Base-by-base conservation (phyloP, 30 jellyfish, hydroid and myxozoan genomes). In the Turritopsis dohrnii region DNA sequence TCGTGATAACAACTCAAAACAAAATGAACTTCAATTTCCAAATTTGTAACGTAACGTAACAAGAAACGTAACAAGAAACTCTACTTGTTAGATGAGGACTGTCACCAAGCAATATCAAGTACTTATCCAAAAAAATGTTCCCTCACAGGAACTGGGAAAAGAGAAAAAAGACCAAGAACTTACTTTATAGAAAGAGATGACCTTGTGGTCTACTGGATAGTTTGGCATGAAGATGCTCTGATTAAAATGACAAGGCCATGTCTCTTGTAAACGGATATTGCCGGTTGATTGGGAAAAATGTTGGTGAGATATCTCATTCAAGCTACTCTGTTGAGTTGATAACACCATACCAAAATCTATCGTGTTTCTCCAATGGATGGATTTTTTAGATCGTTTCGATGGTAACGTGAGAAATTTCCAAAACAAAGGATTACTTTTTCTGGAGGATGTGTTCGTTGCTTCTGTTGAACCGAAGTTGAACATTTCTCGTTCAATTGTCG, bases 191-290 rank as follows among this genome's bases (percentile, higher is more conserved):
- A 13, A 41, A 41, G 60, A 41, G 60, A 41, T 41, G 13, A 41
- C 60, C 13, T 41, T 23, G 30, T 69, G 77, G 19, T 69, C 77
- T 9, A 69, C 28, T 8, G 77, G 77, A 69, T 69, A 69, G 22
- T 69, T 69, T 0, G 77, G 77, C 77, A 69, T 0, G 77, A 69
- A 69, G 8, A 69, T 27, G 77, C 77, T 69, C 77, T 69, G 31
- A 9, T 69, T 69, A 23, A 27, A 69, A 69, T 69, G 77, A n/a
- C 16, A 27, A n/a, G 77, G 77, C 77, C 77, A 69, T 23, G 28
- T 69, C 19, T 69, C 77, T 0, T n/a, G 30, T 27, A 17, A 27
- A n/a, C 77, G 28, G 0, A 69, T n/a, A 17, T 69, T 69, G 22
- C 30, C 77, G 0, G 77, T 27, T 7, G 77, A 69, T 27, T 69